A percentile compares a stretch with the other conserved stretches of the same genome.
These are phyloP conservation scores for Drosophila mimica DNA, from an alignment of 2,888 invertebrate genomes.

Conservation along the genomic window DNA sequence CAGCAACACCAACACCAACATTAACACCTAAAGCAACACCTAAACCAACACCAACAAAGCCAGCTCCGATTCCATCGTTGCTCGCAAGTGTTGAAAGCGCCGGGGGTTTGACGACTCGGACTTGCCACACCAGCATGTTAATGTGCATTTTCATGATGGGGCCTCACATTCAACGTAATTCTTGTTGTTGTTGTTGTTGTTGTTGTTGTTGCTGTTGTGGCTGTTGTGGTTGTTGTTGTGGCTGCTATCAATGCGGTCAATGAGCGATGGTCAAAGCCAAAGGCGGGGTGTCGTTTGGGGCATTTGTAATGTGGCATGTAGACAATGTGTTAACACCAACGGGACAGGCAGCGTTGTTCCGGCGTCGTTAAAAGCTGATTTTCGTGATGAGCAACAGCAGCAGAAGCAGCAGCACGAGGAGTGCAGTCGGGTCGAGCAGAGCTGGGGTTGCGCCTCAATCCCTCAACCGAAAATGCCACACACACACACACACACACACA, in stretches of 20 bases:
- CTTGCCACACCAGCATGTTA: constrained; percentile 68
- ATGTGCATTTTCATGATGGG: constrained; percentile 47
- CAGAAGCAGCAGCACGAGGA: background rate
- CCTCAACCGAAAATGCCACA: background rate
- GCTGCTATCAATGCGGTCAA: constrained; percentile 36
- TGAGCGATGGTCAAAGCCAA: constrained; percentile 26
- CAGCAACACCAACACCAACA: constrained; percentile 7
- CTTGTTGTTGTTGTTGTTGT: background rate
- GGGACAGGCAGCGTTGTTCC: constrained; percentile 54
- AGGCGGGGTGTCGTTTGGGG: constrained; percentile 13
- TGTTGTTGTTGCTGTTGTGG: background rate
- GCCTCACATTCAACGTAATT: constrained; percentile 6
- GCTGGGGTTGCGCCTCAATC: background rate
- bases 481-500: background rate
- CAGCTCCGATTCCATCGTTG: constrained; percentile 14
- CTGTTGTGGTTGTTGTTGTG: constrained; percentile 3
- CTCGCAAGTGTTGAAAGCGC: constrained; percentile 58
- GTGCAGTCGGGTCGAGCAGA: background rate
- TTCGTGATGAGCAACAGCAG: constrained; percentile 7
- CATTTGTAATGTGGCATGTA: constrained; percentile 61
- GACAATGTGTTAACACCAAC: constrained; percentile 74
- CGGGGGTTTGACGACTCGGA: constrained; percentile 53
- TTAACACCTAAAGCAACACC: constrained; percentile 14
- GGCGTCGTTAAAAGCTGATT: constrained; percentile 35
- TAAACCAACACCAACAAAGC: constrained; percentile 2